phyloP scores from a whole-genome alignment of 2,797 vertebrate genomes.

The Coreius guichenoti region DNA sequence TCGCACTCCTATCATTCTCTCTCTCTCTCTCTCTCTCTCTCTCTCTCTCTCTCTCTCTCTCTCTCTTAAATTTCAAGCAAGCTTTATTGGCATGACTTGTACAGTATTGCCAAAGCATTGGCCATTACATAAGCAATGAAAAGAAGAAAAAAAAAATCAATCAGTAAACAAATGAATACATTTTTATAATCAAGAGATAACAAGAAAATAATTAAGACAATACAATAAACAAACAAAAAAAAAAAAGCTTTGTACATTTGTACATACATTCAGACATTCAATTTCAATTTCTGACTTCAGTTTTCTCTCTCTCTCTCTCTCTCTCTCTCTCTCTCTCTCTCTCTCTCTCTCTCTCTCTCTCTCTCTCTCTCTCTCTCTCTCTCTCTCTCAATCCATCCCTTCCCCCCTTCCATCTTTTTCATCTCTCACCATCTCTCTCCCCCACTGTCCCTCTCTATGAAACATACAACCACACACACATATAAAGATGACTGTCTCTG shows the following conservation, averaged over 20 bases:
- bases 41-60: neutral
- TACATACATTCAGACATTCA: too few species aligned
- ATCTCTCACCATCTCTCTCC: constrained; percentile 35
- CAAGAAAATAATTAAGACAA: too few species aligned
- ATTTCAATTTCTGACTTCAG: too few species aligned
- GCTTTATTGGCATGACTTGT: too few species aligned
- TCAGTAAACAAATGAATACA: too few species aligned
- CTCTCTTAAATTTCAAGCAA: too few species aligned
- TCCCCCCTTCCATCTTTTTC: constrained; percentile 1
- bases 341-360: neutral
- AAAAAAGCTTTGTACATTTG: too few species aligned
- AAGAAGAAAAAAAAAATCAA: too few species aligned
- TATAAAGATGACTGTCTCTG: constrained; percentile 76
- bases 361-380: neutral
- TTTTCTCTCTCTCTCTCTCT: constrained; percentile 5
- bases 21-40: neutral
- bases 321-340: neutral
- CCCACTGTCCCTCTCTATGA: constrained; percentile 56
- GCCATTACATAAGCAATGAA: too few species aligned
- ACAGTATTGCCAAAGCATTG: too few species aligned
- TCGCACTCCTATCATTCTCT: constrained; percentile 8
- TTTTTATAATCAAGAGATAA: too few species aligned
- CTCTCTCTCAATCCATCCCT: constrained; percentile 5
- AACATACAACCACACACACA: constrained; percentile 59
- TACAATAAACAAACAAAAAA: too few species aligned